phyloP scores from a whole-genome alignment of 2,113 vertebrate genomes.

The Fukomys damarensis region DNA sequence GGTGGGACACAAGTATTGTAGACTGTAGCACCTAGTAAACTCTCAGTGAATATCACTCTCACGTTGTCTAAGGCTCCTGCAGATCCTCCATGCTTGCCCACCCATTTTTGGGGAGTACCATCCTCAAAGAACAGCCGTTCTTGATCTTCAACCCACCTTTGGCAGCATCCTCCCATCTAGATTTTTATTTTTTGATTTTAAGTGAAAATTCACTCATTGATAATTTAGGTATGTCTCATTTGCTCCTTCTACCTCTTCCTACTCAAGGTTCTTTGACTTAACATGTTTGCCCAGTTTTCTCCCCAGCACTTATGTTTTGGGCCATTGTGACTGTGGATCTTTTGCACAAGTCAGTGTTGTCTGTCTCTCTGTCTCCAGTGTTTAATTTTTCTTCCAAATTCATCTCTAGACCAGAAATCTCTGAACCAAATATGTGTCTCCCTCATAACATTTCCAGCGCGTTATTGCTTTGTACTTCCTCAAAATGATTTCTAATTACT shows the following conservation, averaged over 20 bases:
- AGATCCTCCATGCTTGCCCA: neutral
- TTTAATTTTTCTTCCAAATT: neutral
- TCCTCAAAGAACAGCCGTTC: neutral
- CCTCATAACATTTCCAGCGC: neutral
- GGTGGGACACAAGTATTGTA: too few species aligned
- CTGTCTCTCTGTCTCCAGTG: neutral
- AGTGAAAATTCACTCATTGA: neutral
- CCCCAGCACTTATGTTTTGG: neutral
- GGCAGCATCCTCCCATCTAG: neutral
- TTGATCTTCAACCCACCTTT: neutral
- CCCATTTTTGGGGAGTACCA: fast-evolving
- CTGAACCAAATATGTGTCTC: neutral
- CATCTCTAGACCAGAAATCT: neutral
- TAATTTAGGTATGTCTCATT: neutral
- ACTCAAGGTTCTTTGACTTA: neutral
- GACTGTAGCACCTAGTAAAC: fast-evolving
- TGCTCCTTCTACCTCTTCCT: neutral
- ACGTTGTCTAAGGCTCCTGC: fast-evolving
- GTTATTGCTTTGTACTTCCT: neutral
- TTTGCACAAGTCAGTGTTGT: neutral
- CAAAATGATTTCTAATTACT: neutral
- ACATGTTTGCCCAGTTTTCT: fast-evolving
- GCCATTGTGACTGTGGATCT: neutral
- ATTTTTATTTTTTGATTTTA: conserved; percentile 15
- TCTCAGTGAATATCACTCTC: neutral